Evolutionary conservation across 1,140 invertebrate species (phyloP), one percentile per base, ranked within the genome.

Genomic region (Drosophila pseudoananassae): DNA sequence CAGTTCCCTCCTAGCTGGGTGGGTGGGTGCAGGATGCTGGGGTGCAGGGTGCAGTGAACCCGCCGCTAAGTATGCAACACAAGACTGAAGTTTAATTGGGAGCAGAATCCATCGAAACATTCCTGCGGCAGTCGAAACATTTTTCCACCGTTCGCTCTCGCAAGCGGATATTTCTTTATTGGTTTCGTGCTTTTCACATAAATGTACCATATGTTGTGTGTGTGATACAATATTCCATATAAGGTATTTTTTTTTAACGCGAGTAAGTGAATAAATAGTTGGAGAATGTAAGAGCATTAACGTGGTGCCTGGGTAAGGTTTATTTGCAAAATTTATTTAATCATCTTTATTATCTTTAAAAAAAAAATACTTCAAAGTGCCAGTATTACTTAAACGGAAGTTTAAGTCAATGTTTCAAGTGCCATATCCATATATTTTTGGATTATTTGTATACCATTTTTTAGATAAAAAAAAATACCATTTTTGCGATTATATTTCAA

Each of bases 51-150:
- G 80, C 80, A 84, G 53, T 83, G 80, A 83, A 83, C 80, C 78
- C 81, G 69, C 63, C 64, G 57, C 64, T 78, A 82, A 84, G 76
- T 84, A 84, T 82, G 78, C 78, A 74, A 58, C 61, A 60, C 56
- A 63, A 66, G 54, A 60, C 58, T 61, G 63, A 54, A 55, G 57
- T 75, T 68, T 85, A 84, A 85, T 83, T 83, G 76, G 80, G 29
- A 70, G 55, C 40, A 51, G 47, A 70, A 40, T 50, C 49, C 54
- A 63, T 63, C 33, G 55, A 57, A 76, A 60, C 20, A 43, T 60
- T 55, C 15, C 49, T 52, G 33, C 23, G 43, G 38, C 51, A 49
- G 53, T 25, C 51, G 63, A 53, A 53, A 45, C 49, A 31, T 46
- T 52, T 52, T 52, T 23, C 23, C 56, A 17, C 46, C 31, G 46